Conservation (phyloP, 1,140 invertebrate genomes). For the Liolophura sinensis region DNA sequence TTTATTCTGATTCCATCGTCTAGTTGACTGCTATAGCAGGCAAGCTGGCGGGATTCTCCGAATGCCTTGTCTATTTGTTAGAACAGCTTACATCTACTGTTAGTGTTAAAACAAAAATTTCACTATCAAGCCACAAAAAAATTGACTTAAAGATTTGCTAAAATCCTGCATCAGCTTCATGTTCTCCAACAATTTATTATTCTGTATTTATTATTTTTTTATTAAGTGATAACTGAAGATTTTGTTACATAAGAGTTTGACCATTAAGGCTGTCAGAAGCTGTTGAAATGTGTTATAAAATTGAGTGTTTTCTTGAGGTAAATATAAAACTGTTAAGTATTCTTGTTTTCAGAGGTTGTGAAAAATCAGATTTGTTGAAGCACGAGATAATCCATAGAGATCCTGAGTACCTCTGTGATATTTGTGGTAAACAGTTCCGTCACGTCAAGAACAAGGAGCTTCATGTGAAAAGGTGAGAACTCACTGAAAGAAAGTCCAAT, state of each 20-base stretch:
- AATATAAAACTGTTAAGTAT: conserved; percentile 6
- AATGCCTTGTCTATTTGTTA: too few relatives aligned
- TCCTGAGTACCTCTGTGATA: conserved; percentile 56
- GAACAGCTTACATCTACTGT: not conserved
- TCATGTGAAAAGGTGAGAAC: conserved; percentile 56
- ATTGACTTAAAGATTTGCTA: too few relatives aligned
- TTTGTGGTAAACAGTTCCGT: conserved; percentile 57
- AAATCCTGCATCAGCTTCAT: too few relatives aligned
- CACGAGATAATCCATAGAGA: conserved; percentile 59
- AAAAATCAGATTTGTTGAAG: conserved; percentile 59
- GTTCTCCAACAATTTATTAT: too few relatives aligned
- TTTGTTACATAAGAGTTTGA: too few relatives aligned
- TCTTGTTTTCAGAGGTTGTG: conserved; percentile 53
- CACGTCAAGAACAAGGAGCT: conserved; percentile 61
- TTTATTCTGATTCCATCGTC: too few relatives aligned
- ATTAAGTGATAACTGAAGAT: too few relatives aligned
- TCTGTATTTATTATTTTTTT: too few relatives aligned
- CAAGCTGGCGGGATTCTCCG: too few relatives aligned
- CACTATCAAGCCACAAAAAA: not conserved
- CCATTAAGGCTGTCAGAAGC: not conserved
- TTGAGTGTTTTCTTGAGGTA: not conserved
- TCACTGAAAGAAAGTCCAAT: not conserved
- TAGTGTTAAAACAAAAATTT: not conserved
- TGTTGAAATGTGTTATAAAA: not conserved
- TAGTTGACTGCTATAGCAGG: too few relatives aligned